A percentile compares a stretch with the other conserved stretches of the same genome.
These are phyloP conservation scores for Andinoacara biseriatus DNA, from an alignment of 2,113 vertebrate genomes.

Conservation along the genomic window DNA sequence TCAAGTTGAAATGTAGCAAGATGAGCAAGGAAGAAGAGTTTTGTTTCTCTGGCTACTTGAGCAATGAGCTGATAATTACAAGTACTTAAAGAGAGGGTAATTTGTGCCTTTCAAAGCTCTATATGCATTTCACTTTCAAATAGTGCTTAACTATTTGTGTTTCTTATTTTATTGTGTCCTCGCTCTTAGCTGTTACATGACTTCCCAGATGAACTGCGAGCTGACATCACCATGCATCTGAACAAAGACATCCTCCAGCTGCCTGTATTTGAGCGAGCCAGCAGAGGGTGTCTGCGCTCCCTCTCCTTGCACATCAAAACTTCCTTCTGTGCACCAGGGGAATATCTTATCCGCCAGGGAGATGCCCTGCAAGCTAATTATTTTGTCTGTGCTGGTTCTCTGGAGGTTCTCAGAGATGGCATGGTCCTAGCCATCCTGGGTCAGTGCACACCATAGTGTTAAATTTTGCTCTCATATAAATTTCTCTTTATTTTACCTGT, in stretches of 20 bases:
- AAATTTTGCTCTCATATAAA: not conserved
- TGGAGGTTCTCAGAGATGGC: constrained; percentile 92
- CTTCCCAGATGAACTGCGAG: constrained; percentile 94
- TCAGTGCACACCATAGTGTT: constrained; percentile 69
- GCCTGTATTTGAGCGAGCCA: constrained; percentile 89
- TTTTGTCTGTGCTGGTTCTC: constrained; percentile 93
- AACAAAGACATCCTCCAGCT: constrained; percentile 98
- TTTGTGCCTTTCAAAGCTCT: not conserved
- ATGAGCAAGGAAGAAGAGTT: not conserved
- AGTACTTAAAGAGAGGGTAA: not conserved
- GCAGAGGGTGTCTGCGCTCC: constrained; percentile 92
- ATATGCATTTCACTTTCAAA: not conserved
- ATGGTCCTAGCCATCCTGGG: constrained; percentile 94
- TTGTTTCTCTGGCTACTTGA: not conserved
- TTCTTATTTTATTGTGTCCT: not conserved
- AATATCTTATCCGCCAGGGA: constrained; percentile 92
- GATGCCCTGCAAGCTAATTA: constrained; percentile 94
- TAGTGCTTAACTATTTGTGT: not conserved
- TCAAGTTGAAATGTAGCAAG: not conserved
- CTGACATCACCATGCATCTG: constrained; percentile 95
- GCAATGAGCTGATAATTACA: not conserved
- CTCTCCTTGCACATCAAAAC: constrained; percentile 96
- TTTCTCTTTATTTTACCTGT: not conserved
- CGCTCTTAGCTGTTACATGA: constrained; percentile 88
- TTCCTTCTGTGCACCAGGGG: constrained; percentile 93